A percentile compares a stretch with the other conserved stretches of the same genome.
Evolutionary conservation across 2,888 invertebrate species (phyloP).

Genomic region (Mythimna albipuncta): DNA sequence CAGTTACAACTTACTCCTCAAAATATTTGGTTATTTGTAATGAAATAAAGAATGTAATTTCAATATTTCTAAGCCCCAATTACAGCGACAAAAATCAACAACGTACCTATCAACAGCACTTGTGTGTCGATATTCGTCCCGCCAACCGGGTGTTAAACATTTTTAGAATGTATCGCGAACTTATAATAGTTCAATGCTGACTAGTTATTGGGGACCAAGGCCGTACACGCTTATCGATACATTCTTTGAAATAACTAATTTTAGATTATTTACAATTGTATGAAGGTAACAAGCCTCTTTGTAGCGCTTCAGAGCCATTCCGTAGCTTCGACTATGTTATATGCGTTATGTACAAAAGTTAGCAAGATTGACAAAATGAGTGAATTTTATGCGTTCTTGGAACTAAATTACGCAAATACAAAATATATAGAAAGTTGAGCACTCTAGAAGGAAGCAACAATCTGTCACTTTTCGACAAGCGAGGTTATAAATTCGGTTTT

Average conservation of each 20-base stretch:
- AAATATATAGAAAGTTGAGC: background rate
- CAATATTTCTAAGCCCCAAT: background rate
- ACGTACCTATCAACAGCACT: background rate
- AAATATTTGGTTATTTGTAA: conserved; percentile 12
- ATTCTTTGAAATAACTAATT: conserved; percentile 29
- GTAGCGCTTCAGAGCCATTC: conserved; percentile 16
- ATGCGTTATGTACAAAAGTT: conserved; percentile 31
- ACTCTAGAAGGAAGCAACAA: background rate
- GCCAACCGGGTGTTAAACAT: background rate
- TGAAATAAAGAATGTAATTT: conserved; percentile 49
- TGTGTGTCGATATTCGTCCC: background rate
- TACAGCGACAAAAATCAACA: background rate
- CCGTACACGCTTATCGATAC: conserved; percentile 30
- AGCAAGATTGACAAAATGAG: conserved; percentile 57
- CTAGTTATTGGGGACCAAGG: conserved; percentile 40
- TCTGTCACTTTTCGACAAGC: background rate
- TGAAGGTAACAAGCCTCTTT: conserved; percentile 49
- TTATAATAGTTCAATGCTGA: conserved; percentile 43
- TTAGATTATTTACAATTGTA: conserved; percentile 52
- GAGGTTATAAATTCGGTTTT: background rate
- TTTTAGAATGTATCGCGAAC: conserved; percentile 49
- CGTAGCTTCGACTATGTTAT: conserved; percentile 9
- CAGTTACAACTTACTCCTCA: background rate
- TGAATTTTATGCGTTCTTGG: background rate
- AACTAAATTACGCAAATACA: background rate